Conservation (phyloP, 2,797 vertebrate genomes). For the Gymnothorax reevesii region DNA sequence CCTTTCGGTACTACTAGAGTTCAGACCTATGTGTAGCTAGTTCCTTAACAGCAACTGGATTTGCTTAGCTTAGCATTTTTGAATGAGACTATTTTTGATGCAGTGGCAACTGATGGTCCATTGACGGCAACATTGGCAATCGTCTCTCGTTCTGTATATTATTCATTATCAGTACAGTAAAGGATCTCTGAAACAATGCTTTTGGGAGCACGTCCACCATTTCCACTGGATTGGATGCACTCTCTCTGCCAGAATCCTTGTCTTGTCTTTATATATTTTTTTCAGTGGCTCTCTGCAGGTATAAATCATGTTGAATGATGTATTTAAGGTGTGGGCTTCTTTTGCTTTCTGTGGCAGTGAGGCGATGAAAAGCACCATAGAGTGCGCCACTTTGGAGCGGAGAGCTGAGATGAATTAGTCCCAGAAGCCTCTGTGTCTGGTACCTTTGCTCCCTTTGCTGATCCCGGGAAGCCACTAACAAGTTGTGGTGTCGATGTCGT, state of each 20-base stretch:
- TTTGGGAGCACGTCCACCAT: background rate
- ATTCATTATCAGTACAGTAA: too few species aligned
- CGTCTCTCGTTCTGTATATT: background rate
- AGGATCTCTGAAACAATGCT: background rate
- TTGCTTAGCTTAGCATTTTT: background rate
- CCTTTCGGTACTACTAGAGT: too few species aligned
- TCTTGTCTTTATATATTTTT: background rate
- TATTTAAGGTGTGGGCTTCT: background rate
- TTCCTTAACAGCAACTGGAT: background rate
- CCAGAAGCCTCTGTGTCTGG: constrained; percentile 27
- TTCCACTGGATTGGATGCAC: background rate
- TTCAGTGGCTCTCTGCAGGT: background rate
- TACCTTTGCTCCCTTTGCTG: background rate
- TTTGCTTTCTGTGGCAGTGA: background rate
- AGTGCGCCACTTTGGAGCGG: constrained; percentile 7
- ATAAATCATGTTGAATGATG: constrained; percentile 18
- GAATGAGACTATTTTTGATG: background rate
- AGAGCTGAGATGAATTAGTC: constrained; percentile 29
- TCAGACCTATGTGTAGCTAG: too few species aligned
- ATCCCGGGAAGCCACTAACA: background rate
- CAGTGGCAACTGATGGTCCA: background rate
- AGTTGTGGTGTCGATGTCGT: too few species aligned
- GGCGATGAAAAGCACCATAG: background rate
- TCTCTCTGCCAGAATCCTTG: background rate
- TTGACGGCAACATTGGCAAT: background rate